Evolutionary conservation across 2,113 vertebrate genomes (phyloP).

Genomic region (Pyrgilauda ruficollis): DNA sequence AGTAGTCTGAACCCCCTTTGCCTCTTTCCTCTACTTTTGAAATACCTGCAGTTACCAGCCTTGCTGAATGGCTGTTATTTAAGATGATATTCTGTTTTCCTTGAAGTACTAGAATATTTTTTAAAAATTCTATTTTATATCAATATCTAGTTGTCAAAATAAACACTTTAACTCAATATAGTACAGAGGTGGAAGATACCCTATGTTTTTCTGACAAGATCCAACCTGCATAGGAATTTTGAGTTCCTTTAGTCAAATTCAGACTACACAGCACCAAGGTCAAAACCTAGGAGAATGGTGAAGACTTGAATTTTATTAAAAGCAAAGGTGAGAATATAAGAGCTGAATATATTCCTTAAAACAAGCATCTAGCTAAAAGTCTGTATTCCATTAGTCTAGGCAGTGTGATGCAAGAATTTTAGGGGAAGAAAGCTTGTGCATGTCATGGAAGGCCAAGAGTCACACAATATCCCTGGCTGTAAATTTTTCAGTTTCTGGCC

Average conservation of each 20-base stretch:
- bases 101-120: not conserved
- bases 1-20: not conserved
- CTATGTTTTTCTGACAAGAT: not conserved
- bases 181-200: not conserved
- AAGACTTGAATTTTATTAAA: not conserved
- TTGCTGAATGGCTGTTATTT: not conserved
- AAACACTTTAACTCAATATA: not conserved
- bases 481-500: not conserved
- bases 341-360: not conserved
- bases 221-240: not conserved
- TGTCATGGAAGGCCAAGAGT: not conserved
- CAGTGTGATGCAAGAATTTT: not conserved
- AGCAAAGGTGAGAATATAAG: not conserved
- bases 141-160: not conserved
- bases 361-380: not conserved
- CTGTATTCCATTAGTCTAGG: not conserved
- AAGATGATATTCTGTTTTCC: not conserved
- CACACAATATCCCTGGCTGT: not conserved
- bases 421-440: not conserved
- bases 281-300: not conserved
- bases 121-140: not conserved
- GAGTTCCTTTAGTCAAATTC: not conserved
- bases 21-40: not conserved
- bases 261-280: not conserved
- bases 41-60: not conserved